phyloP scores from a whole-genome alignment of 2,888 invertebrate species.

The Punctoribates punctum region DNA sequence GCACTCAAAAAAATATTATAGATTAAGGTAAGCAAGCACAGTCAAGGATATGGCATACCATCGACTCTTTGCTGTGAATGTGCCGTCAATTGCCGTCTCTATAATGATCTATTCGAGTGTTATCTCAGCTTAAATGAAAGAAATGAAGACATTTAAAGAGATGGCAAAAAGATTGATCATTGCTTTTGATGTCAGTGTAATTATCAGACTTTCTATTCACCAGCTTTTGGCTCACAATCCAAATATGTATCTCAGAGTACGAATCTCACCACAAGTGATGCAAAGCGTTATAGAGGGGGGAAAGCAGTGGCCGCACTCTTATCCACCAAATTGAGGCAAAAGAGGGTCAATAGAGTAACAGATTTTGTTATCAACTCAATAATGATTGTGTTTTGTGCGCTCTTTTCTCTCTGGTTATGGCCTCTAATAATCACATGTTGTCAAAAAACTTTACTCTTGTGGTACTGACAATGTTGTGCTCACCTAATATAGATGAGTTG shows the following conservation, averaged over 20 bases:
- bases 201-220: constrained; percentile 19
- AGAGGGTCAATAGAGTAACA: constrained; percentile 36
- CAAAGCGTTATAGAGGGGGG: background rate
- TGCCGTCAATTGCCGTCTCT: background rate
- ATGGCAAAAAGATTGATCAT: constrained; percentile 32
- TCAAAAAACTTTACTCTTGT: constrained; percentile 26
- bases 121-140: constrained; percentile 18
- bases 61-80: background rate
- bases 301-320: constrained; percentile 10
- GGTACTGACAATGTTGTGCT: background rate
- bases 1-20: constrained; percentile 23
- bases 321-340: constrained; percentile 16
- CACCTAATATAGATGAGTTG: constrained; percentile 12
- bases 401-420: background rate
- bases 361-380: constrained; percentile 21
- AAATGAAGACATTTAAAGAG: constrained; percentile 27
- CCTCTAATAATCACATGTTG: constrained; percentile 34
- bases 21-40: constrained; percentile 28
- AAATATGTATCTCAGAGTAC: background rate
- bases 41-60: constrained; percentile 12
- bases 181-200: constrained; percentile 5
- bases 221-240: background rate
- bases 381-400: constrained; percentile 19
- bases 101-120: background rate
- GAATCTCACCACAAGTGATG: background rate